A percentile compares a stretch with the other conserved stretches of the same genome.
Evolutionary conservation across 2,797 vertebrate genomes (phyloP).

Genomic region (Zalophus californianus): DNA sequence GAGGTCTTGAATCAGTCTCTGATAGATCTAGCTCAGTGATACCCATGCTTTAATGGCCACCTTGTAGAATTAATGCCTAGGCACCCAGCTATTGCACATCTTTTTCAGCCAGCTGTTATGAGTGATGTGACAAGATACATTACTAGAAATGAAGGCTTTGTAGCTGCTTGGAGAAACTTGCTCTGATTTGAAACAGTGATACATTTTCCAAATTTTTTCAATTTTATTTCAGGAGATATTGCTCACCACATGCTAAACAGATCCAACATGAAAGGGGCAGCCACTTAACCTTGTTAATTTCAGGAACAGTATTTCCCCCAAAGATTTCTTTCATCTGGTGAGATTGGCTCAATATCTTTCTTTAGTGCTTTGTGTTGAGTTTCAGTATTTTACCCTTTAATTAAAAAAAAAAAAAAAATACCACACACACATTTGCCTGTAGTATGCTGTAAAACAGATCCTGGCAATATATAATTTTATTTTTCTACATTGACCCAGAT

Average conservation of each 20-base stretch:
- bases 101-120: not conserved
- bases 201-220: not conserved
- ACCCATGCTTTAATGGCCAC: not conserved
- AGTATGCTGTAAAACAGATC: not conserved
- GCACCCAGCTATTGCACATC: not conserved
- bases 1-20: not conserved
- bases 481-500: not conserved
- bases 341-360: not conserved
- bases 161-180: not conserved
- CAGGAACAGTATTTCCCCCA: not conserved
- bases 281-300: not conserved
- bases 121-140: not conserved
- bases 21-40: not conserved
- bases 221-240: not conserved
- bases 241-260: not conserved
- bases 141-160: not conserved
- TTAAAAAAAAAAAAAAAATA: not conserved
- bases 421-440: not conserved
- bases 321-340: not conserved
- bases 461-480: not conserved
- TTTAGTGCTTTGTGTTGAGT: not conserved
- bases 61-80: not conserved
- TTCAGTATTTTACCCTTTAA: constrained; percentile 12
- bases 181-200: constrained; percentile 13
- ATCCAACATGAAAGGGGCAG: not conserved